These are phyloP conservation scores for Drosophila rhopaloa DNA, from an alignment of 1,140 invertebrate species.

Conservation along the genomic window DNA sequence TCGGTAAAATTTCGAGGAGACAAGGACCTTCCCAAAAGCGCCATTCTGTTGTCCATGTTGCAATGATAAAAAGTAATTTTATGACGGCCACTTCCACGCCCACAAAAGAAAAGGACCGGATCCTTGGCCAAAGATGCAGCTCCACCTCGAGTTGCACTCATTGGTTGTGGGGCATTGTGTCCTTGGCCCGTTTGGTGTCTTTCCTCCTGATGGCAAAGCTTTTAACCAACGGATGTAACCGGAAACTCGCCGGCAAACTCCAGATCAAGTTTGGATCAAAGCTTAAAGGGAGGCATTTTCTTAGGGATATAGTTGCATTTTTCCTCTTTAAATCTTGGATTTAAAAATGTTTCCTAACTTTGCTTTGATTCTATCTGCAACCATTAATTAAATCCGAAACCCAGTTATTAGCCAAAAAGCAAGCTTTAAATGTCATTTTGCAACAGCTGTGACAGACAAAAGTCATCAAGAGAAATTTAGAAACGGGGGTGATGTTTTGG, in stretches of 20 bases:
- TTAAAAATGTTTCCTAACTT: background rate
- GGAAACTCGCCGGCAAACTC: conserved; percentile 19
- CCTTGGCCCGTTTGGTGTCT: conserved; percentile 17
- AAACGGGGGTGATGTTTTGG: background rate
- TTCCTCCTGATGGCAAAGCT: conserved; percentile 18
- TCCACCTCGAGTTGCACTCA: conserved; percentile 45
- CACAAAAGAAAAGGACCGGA: conserved; percentile 34
- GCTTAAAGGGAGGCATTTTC: conserved; percentile 18
- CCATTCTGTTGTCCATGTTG: conserved; percentile 71
- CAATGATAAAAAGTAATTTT: conserved; percentile 84
- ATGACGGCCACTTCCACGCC: conserved; percentile 67
- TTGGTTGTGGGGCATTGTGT: conserved; percentile 42
- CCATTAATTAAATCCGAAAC: no score
- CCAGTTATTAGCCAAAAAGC: conserved; percentile 18
- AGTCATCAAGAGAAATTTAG: conserved; percentile 32
- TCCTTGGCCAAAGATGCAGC: conserved; percentile 28
- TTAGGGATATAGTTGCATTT: background rate
- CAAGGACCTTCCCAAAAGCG: conserved; percentile 17
- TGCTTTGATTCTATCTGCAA: no score
- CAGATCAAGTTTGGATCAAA: conserved; percentile 20
- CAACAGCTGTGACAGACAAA: conserved; percentile 56
- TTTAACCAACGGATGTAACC: conserved; percentile 25
- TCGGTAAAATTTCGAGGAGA: conserved; percentile 31
- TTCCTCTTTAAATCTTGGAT: background rate
- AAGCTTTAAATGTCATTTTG: conserved; percentile 74